These are phyloP conservation scores for Xenopus borealis DNA, from an alignment of 2,113 vertebrate genomes.

Conservation along the genomic window DNA sequence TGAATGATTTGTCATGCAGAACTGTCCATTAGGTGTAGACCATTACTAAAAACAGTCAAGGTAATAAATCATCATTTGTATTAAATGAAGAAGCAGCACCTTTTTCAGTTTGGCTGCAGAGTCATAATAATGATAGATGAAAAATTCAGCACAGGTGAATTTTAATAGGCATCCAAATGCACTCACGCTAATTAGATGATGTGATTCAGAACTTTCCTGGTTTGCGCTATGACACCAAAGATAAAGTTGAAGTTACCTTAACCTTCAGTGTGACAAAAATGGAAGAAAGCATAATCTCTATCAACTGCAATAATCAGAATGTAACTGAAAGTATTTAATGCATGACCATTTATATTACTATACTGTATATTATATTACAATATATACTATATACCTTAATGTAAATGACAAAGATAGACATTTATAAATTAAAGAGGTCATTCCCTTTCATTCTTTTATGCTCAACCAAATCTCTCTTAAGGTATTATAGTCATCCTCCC, in stretches of 20 bases:
- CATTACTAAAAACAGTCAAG: constrained; percentile 56
- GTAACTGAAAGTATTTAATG: too few relatives aligned
- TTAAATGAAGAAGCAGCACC: constrained; percentile 64
- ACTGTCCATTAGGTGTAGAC: constrained; percentile 59
- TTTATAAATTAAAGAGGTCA: too few relatives aligned
- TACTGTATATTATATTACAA: too few relatives aligned
- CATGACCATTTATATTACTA: too few relatives aligned
- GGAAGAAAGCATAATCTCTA: background rate
- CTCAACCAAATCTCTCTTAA: too few relatives aligned
- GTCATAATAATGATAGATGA: constrained; percentile 72
- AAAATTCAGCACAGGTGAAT: constrained; percentile 67
- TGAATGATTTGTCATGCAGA: constrained; percentile 59
- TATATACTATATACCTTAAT: too few relatives aligned
- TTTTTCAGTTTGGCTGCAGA: constrained; percentile 57
- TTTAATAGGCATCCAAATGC: constrained; percentile 68
- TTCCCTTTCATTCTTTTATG: too few relatives aligned
- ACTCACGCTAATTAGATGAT: constrained; percentile 70
- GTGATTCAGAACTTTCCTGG: constrained; percentile 56
- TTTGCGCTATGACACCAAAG: constrained; percentile 51
- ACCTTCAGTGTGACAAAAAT: constrained; percentile 46
- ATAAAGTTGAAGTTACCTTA: constrained; percentile 30
- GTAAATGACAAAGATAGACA: too few relatives aligned
- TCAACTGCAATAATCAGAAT: too few relatives aligned
- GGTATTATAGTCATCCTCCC: too few relatives aligned
- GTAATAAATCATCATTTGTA: constrained; percentile 68